These are phyloP conservation scores for Leptura quadrifasciata DNA, from an alignment of 2,888 invertebrate genomes.

Conservation along the genomic window DNA sequence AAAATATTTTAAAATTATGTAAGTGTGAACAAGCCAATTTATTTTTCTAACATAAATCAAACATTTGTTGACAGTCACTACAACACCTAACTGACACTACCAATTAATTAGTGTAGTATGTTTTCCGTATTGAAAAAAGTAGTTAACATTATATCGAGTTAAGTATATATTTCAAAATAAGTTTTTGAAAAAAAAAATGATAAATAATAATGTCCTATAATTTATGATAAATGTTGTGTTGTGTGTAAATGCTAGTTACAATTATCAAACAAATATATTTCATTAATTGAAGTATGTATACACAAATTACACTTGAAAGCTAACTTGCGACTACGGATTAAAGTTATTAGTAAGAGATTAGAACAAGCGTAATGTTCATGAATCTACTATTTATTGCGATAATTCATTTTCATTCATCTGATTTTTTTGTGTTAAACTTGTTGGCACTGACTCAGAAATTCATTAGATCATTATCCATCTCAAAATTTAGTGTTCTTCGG, in stretches of 20 bases:
- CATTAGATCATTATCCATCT: not conserved
- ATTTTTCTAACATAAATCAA: slow-evolving; percentile 17
- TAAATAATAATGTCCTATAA: not conserved
- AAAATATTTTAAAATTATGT: slow-evolving; percentile 8
- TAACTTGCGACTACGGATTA: not conserved
- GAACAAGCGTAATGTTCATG: not conserved
- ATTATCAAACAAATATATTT: not conserved
- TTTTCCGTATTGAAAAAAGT: not conserved
- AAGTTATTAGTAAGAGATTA: not conserved
- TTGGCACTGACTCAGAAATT: not conserved
- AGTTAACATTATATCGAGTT: not conserved
- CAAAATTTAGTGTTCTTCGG: not conserved
- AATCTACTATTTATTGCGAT: not conserved
- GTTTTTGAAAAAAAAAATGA: not conserved
- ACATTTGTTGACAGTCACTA: slow-evolving; percentile 19
- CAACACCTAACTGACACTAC: slow-evolving; percentile 16
- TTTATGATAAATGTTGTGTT: not conserved
- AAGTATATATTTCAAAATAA: no score
- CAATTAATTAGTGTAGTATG: not conserved
- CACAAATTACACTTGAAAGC: not conserved
- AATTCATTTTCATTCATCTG: slow-evolving; percentile 6
- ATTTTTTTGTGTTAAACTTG: not conserved
- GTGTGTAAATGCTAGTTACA: not conserved
- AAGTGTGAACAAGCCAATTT: not conserved
- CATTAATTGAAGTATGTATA: not conserved